A percentile compares a stretch with the other conserved stretches of the same genome.
These are phyloP conservation scores for Anguilla obscura DNA, from an alignment of 2,797 vertebrate species.

Conservation along the genomic window DNA sequence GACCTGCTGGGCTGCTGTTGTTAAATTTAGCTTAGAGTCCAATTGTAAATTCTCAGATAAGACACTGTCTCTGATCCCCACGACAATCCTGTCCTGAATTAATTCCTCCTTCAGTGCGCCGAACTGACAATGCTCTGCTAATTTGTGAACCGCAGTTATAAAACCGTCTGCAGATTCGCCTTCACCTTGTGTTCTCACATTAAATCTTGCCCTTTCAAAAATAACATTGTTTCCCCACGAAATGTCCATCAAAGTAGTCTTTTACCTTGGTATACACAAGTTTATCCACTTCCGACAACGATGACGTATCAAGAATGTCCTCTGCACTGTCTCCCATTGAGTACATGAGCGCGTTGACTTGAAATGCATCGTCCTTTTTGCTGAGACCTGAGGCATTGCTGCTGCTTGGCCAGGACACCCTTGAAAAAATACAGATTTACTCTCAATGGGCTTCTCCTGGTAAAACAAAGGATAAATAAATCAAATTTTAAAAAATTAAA, in stretches of 20 bases:
- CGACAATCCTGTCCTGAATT: neutral
- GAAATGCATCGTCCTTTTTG: too few relatives aligned
- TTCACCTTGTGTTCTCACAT: neutral
- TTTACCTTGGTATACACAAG: neutral
- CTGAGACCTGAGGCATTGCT: too few relatives aligned
- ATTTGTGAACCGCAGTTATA: neutral
- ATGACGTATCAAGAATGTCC: neutral
- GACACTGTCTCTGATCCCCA: too few relatives aligned
- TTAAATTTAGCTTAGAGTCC: neutral
- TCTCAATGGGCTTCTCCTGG: too few relatives aligned
- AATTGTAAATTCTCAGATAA: neutral
- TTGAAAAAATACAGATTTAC: too few relatives aligned
- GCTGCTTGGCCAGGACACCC: too few relatives aligned
- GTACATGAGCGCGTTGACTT: neutral
- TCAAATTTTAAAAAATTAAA: too few relatives aligned
- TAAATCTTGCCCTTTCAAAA: neutral
- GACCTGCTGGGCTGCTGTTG: neutral
- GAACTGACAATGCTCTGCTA: neutral
- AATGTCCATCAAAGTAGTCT: neutral
- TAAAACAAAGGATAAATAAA: too few relatives aligned
- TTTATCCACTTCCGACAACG: neutral
- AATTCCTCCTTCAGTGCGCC: neutral
- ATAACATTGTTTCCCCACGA: neutral
- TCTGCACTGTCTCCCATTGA: neutral
- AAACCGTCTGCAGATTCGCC: neutral